Base-by-base conservation (phyloP, 2,797 vertebrate genomes). In the Neosalanx taihuensis region DNA sequence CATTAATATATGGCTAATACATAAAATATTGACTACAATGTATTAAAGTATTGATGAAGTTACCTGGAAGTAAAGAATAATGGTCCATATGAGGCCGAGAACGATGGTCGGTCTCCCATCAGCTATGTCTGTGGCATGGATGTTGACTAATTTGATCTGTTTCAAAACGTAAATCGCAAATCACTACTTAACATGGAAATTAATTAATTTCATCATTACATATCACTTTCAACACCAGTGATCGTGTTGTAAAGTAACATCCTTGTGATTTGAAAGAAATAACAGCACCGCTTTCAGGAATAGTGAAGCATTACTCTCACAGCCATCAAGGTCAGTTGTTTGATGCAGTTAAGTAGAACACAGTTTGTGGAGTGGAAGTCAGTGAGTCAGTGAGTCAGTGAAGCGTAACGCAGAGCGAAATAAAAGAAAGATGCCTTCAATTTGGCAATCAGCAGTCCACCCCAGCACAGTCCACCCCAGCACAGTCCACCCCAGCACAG, bases 21-120 rank as follows among this genome's bases (percentile, higher is more conserved):
- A 46, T 13, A 46, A 13, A 46, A 46, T 46, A 46, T 35, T 35
- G 3, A 35, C 33, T 35, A 1, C 3, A 35, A 35, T 13, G 10
- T 46, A 13, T 46, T 46, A 46, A 46, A 46, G 13, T 13, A 46
- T 46, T 46, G 10, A 10, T 12, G 7, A 46, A 46, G 35, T 33
- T 94, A 99, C 98, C 97, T 99, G 98, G 84, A 99, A 99, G 87
- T 99, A 99, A 0, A 99, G 92, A 88, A 99, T 98, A 73, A 99
- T 89, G 71, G 97, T 99, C 98, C 98, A 99, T 78, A 99, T 89
- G 86, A 99, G 90, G 23, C 98, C 98, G 4, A 99, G 95, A 31
- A 99, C 95, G 74, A 99, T 99, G 12, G 98, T 96, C 6, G 97
- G 97, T 6, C 94, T 93, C 61, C 98, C 98, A 84, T 99, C 98